Base-by-base conservation (phyloP, 1,140 invertebrate species). In the Prorops nasuta region DNA sequence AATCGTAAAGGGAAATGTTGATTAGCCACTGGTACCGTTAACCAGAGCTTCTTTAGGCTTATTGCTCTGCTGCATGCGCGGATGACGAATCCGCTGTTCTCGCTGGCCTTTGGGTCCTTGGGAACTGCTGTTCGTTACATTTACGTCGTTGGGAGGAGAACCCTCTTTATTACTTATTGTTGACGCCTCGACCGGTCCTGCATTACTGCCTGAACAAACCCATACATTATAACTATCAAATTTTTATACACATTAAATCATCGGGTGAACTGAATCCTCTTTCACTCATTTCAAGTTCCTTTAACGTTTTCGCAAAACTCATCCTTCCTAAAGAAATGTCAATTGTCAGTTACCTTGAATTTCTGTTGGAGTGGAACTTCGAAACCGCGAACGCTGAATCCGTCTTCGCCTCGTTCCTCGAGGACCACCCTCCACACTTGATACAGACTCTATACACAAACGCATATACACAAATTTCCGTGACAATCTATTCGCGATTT, bases 1-100 rank as follows among this genome's bases (percentile, higher is more conserved):
- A 37, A 57, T 34, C 54, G 28, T 36, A 46, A 39, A n/a, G n/a
- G n/a, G n/a, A n/a, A n/a, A n/a, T n/a, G n/a, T n/a, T 58, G 39
- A 52, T 74, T 79, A 79, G 68, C 76, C 77, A 75, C 76, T 78
- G 63, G 81, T 82, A 63, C 83, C 82, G 55, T 84, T 84, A 35
- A 83, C 81, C 67, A 83, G 73, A 51, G 80, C 70, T 65, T 83
- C 81, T 57, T 83, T 83, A 48, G 80, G 79, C 71, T 83, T 82
- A 56, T 72, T 76, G 58, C 74, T 76, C 43, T 77, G 68, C 31
- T 77, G 66, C 41, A 75, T 75, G 58, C 77, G 76, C 49, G 71
- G 64, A 44, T 74, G 70, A 50, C 75, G 75, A 48, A 64, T 48
- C 55, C 78, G 68, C 47, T 63, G 62, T 54, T 74, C 72, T 64